These are phyloP conservation scores for Crotalus viridis DNA, from an alignment of 2,113 vertebrate genomes.

Conservation along the genomic window DNA sequence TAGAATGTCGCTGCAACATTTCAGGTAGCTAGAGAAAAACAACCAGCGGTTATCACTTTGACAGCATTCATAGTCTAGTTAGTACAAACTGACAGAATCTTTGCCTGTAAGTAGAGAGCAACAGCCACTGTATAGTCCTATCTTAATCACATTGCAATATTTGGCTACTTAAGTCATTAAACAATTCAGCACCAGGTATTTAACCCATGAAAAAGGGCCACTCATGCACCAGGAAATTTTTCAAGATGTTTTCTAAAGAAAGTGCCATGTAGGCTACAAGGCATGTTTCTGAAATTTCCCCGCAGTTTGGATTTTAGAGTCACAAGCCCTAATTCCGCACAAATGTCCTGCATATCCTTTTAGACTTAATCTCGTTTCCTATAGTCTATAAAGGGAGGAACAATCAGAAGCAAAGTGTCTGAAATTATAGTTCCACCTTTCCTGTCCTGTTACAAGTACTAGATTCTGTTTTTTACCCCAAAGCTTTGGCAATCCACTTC, in stretches of 20 bases:
- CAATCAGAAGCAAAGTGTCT: background rate
- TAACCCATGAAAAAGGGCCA: background rate
- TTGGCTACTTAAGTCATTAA: background rate
- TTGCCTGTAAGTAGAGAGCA: background rate
- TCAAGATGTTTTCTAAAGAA: background rate
- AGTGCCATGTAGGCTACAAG: background rate
- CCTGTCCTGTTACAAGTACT: no score
- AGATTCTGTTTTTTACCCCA: background rate
- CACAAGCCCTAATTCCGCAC: background rate
- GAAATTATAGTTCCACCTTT: background rate
- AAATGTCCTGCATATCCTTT: background rate
- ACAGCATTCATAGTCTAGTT: background rate
- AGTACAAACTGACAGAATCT: background rate
- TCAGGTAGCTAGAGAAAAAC: constrained; percentile 71
- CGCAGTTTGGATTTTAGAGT: background rate
- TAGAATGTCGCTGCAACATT: constrained; percentile 39
- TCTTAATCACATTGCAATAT: background rate
- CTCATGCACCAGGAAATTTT: background rate
- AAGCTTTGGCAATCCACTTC: background rate
- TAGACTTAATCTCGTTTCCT: background rate
- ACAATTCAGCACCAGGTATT: background rate
- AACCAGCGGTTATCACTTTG: background rate
- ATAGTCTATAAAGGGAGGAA: background rate
- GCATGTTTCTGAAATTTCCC: background rate
- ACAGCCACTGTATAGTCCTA: background rate